phyloP scores from a whole-genome alignment of 2,113 vertebrate genomes.

The Loxodonta africana region DNA sequence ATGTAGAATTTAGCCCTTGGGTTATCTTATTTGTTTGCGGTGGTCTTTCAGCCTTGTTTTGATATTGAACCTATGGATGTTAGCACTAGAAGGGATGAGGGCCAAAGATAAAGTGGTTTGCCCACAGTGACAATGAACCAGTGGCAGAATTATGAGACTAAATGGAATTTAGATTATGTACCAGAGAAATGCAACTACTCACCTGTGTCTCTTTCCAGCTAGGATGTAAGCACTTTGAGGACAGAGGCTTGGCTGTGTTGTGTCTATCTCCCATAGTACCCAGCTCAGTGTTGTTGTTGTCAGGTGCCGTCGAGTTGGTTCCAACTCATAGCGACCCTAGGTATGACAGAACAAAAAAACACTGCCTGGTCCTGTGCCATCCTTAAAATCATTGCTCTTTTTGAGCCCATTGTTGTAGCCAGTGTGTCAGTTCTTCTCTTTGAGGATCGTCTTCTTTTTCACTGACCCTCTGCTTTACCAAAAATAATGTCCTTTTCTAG shows the following conservation, averaged over 20 bases:
- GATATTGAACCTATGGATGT: neutral
- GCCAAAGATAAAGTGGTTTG: neutral
- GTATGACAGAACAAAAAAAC: no score
- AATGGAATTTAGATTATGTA: neutral
- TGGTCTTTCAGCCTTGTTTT: constrained; percentile 3
- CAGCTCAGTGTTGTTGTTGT: neutral
- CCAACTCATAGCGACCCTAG: no score
- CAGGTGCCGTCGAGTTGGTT: no score
- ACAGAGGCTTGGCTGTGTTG: neutral
- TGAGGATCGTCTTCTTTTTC: no score
- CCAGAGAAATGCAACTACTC: neutral
- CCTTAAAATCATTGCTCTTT: no score
- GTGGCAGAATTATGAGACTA: neutral
- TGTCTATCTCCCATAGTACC: neutral
- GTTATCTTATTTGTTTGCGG: neutral
- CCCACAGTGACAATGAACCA: neutral
- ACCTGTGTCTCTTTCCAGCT: neutral
- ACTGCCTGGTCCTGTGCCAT: no score
- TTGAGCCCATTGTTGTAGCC: no score
- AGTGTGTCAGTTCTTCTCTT: no score
- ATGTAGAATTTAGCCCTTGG: neutral
- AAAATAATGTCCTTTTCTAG: no score
- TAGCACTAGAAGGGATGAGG: neutral
- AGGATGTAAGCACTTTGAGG: neutral
- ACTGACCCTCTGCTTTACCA: no score